These are phyloP conservation scores for Scomber japonicus DNA, from an alignment of 2,113 vertebrate species.

Conservation along the genomic window DNA sequence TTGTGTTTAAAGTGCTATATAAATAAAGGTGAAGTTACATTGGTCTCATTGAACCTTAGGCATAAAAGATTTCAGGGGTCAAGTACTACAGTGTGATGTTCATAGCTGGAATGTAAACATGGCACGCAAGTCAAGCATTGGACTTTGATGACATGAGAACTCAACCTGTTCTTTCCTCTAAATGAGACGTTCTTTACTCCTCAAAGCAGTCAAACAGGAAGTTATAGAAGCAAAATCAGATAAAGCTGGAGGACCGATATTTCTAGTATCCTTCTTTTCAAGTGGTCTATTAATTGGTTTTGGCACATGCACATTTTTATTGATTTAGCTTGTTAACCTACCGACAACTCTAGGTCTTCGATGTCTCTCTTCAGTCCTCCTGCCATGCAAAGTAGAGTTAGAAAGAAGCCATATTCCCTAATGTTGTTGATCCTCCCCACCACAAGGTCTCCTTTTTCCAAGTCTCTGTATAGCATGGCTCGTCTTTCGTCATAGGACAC, in stretches of 20 bases:
- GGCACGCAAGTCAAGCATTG: not conserved
- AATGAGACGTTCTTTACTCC: no score
- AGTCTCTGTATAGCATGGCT: constrained; percentile 92
- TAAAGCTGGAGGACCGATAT: not conserved
- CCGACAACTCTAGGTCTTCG: constrained; percentile 93
- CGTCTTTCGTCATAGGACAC: constrained; percentile 89
- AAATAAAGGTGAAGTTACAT: no score
- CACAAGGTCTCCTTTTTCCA: constrained; percentile 93
- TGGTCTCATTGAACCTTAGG: no score
- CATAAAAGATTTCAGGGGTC: no score
- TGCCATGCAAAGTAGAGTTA: constrained; percentile 92
- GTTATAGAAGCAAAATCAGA: no score
- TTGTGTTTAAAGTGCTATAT: no score
- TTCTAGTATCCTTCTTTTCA: no score
- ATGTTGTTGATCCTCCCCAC: constrained; percentile 95
- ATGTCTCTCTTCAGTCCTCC: constrained; percentile 91
- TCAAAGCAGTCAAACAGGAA: no score
- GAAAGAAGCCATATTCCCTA: constrained; percentile 97
- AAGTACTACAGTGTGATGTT: no score
- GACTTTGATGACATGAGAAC: not conserved
- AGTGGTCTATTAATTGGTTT: not conserved
- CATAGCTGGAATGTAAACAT: not conserved
- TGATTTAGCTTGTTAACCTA: constrained; percentile 64
- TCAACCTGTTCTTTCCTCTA: not conserved
- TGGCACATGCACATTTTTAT: not conserved